Evolutionary conservation across 2,113 vertebrate species (phyloP), one percentile per base, ranked within the genome.

Genomic region (Illadopsis cleaveri): DNA sequence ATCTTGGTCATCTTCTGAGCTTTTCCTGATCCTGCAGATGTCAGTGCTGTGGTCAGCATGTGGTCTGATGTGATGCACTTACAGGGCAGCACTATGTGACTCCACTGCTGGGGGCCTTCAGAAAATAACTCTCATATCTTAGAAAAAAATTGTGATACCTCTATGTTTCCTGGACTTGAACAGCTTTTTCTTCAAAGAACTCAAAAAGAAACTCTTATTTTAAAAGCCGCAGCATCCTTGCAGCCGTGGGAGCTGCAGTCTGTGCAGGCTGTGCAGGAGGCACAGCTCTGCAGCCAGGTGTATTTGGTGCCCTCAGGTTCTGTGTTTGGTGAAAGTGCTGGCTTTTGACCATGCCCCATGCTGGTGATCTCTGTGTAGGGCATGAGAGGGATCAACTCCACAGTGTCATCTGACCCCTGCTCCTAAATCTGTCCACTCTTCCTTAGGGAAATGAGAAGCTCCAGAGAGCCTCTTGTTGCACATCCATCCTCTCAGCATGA

Each of bases 21-120:
- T 79, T 62, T 37, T 56, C 15, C 12, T 58, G 7, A 28, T 45
- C 53, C 48, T 56, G 40, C 50, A 87, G 70, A 68, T 37, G n/a
- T 45, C 3, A 2, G 24, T 62, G 38, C 48, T 93, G 45, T 0
- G 1, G 72, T 89, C 65, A 38, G 57, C 0, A 0, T 0, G 1
- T 66, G 35, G 35, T 42, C 47, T 64, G 47, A 35, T 50, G 54
- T 16, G 20, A 38, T 48, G 12, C 3, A 1, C 22, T 68, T 83
- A 25, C 0, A 6, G 31, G 28, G 6, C 6, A 2, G 24, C 17
- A n/a, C 5, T 56, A 17, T 25, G 24, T 85, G 56, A 75, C 47
- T 48, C 33, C 1, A 1, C 37, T 76, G 71, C 82, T 69, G 45
- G 16, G 19, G 5, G 11, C 53, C 42, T 48, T 82, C 0, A 38